Evolutionary conservation across 1,140 invertebrate genomes (phyloP).

Genomic region (Tetramorium parvispinum): DNA sequence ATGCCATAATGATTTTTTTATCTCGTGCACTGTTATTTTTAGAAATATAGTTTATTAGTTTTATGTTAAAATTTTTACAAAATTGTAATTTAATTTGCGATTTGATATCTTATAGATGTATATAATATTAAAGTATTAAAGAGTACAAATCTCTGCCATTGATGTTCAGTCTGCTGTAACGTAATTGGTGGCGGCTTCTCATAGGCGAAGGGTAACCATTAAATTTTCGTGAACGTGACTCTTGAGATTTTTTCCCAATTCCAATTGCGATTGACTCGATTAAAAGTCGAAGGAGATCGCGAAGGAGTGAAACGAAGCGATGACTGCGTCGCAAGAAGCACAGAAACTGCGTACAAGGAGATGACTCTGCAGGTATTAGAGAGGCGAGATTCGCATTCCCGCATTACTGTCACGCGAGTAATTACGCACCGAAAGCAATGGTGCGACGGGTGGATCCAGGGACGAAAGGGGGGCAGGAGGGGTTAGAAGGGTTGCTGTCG

Average conservation of each 20-base stretch:
- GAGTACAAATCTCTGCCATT: not conserved
- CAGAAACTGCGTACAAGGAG: conserved; percentile 15
- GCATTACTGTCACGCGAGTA: conserved; percentile 85
- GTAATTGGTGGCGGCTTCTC: no score
- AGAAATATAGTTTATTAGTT: not conserved
- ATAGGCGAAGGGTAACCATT: not conserved
- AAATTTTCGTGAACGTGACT: conserved; percentile 25
- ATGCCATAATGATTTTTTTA: not conserved
- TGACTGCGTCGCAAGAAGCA: conserved; percentile 20
- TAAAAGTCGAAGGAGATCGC: conserved; percentile 8
- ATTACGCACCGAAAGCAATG: conserved; percentile 78
- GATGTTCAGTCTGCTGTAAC: not conserved
- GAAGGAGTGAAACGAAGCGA: not conserved
- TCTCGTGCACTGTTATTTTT: not conserved
- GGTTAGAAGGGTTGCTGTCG: conserved; percentile 60
- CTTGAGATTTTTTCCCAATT: conserved; percentile 26
- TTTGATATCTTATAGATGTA: not conserved
- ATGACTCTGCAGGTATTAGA: conserved; percentile 56
- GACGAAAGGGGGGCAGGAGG: conserved; percentile 53
- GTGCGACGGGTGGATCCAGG: conserved; percentile 44
- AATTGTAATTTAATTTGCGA: not conserved
- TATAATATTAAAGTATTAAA: not conserved
- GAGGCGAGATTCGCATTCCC: conserved; percentile 80
- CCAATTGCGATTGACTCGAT: not conserved
- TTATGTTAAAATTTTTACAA: not conserved